Base-by-base conservation (phyloP, 2,797 vertebrate species). In the Hybognathus amarus region DNA sequence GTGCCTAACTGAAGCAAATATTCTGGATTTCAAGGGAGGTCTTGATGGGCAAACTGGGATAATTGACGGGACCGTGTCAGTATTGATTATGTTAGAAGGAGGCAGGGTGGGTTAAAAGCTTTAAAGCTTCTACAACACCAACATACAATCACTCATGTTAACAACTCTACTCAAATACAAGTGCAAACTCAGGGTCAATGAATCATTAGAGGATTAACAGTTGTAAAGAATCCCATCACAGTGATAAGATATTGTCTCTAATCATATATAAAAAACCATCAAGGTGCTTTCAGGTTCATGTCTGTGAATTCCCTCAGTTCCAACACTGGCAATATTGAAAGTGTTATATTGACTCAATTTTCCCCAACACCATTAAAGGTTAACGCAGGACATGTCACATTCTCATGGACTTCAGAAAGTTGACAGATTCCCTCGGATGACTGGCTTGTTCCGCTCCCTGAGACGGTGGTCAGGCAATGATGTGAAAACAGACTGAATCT, bases 31-130 rank as follows among this genome's bases (percentile, higher is more conserved):
- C 69, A 80, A 64, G 69, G 70, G 33, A 86, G 63, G 80, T 45
- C 79, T 56, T 82, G 68, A 82, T 85, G 78, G 30, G 73, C 70
- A 67, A 85, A 85, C 77, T 70, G 78, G 38, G 42, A 77, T 88
- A 87, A 90, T 85, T 87, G 83, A 81, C 27, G 82, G 67, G 78
- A 87, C 45, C 79, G 77, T 88, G 89, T 90, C 89, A 86, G 83
- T 75, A 87, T 79, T 78, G 88, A 90, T 91, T 88, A 88, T 76
- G 70, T 52, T 80, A 80, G 52, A 17, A 83, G 59, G 64, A 54
- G 76, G 59, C 84, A 67, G 79, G 18, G 38, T 54, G 79, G 38
- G 54, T 86, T 83, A 77, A 83, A 80, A 70, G 81, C 64, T 80
- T 79, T 77, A 24, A 73, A 68, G 83, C 77, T 83, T 67, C 24